A percentile compares a stretch with the other conserved stretches of the same genome.
phyloP scores from a whole-genome alignment of 1,140 invertebrate genomes.

The Holcopasites calliopsidis region DNA sequence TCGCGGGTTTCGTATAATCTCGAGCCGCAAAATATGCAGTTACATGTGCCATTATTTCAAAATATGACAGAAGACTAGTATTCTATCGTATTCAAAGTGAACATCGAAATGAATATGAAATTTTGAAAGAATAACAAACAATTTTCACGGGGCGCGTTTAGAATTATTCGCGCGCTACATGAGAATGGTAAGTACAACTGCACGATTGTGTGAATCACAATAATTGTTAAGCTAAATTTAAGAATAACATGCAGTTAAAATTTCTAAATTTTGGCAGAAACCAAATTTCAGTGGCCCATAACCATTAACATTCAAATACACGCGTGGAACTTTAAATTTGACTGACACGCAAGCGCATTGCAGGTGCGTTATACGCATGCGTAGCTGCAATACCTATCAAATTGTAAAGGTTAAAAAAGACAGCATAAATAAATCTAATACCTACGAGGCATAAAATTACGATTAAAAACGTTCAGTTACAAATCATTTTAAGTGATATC shows the following conservation, averaged over 20 bases:
- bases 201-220: too few species aligned
- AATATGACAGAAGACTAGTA: not conserved
- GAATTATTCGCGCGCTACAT: not conserved
- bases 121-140: not conserved
- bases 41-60: slow-evolving; percentile 48
- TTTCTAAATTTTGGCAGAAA: too few species aligned
- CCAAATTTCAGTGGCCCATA: too few species aligned
- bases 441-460: not conserved
- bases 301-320: too few species aligned
- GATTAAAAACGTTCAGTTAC: not conserved
- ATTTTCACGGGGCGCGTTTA: not conserved
- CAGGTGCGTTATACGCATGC: slow-evolving; percentile 18
- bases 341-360: slow-evolving; percentile 11
- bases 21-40: slow-evolving; percentile 43
- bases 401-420: slow-evolving; percentile 30
- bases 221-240: too few species aligned
- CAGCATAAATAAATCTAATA: slow-evolving; percentile 7
- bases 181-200: not conserved
- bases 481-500: slow-evolving; percentile 21
- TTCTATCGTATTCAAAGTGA: slow-evolving; percentile 2
- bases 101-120: not conserved
- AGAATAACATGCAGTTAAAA: too few species aligned
- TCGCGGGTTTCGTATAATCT: slow-evolving; percentile 69
- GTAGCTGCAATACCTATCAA: slow-evolving; percentile 23
- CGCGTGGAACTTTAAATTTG: too few species aligned